phyloP scores from a whole-genome alignment of 2,113 vertebrate species.

The Oncorhynchus masou region DNA sequence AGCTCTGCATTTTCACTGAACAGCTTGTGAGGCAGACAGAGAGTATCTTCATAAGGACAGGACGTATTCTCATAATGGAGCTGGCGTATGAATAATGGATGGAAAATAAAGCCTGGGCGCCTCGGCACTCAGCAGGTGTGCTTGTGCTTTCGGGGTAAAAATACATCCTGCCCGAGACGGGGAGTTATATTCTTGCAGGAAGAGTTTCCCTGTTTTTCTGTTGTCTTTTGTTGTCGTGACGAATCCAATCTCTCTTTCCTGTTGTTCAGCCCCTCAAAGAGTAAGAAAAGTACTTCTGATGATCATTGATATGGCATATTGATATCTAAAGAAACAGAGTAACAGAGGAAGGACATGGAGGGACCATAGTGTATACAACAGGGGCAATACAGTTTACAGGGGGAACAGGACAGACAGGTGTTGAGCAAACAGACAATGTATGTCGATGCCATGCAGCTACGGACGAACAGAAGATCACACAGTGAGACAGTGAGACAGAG shows the following conservation, averaged over 20 bases:
- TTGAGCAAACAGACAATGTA: too few species aligned
- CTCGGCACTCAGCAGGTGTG: constrained; percentile 56
- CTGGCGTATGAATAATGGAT: constrained; percentile 64
- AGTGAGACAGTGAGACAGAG: neutral
- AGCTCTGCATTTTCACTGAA: constrained; percentile 24
- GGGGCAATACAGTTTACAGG: too few species aligned
- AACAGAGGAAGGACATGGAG: neutral
- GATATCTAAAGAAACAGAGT: neutral
- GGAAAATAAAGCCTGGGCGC: constrained; percentile 45
- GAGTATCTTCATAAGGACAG: constrained; percentile 39
- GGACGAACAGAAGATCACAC: too few species aligned
- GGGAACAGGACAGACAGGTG: too few species aligned
- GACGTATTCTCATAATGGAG: constrained; percentile 53
- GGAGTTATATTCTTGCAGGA: constrained; percentile 34
- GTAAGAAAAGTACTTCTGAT: too few species aligned
- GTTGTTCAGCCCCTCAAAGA: too few species aligned
- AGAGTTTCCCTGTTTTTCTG: constrained; percentile 12
- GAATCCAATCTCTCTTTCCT: too few species aligned
- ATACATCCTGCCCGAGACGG: constrained; percentile 45
- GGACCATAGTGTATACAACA: neutral
- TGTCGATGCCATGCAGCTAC: too few species aligned
- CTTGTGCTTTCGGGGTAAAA: constrained; percentile 16
- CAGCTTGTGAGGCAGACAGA: constrained; percentile 27
- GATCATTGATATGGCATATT: too few species aligned
- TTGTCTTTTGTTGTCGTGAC: neutral